Base-by-base conservation (phyloP, 1,140 invertebrate species). In the Sesamia nonagrioides region DNA sequence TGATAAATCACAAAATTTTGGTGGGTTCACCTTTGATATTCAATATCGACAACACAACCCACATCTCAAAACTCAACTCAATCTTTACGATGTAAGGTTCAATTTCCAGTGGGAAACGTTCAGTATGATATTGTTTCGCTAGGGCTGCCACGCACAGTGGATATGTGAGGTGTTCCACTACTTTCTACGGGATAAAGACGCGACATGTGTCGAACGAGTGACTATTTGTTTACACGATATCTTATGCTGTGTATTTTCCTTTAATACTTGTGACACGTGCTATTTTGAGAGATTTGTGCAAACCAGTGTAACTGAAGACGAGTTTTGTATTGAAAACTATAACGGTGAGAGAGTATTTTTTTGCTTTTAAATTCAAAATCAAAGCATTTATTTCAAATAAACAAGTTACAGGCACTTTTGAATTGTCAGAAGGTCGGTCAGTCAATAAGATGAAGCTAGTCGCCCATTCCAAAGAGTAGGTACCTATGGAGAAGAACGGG, bases 1-100 rank as follows among this genome's bases (percentile, higher is more conserved):
- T 60, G 52, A 73, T 73, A 73, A 73, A 73, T 73, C 71, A 73
- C 54, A 13, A 73, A 73, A 73, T 73, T 58, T 73, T 73, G 52
- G 35, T 42, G 27, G 37, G 54, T 73, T 56, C 71, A 73, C 71
- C 71, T 73, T 73, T 17, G 21, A 73, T 73, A 73, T 73, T 73
- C 52, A 73, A 73, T 73, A 73, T 73, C 15, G 50, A 9, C 15
- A 52, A 0, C 27, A 11, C 4, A 27, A 13, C 9, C 3, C 37
- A 27, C 37, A 7, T 8, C 27, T 6, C 15, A 11, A 56, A 42
- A 42, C 15, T 9, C 21, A 58, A 37, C 71, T 40, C 18, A 40
- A 58, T 45, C 1, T 4, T 6, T n/a, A 13, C 0, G 21, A 2
- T 0, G 6, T 73, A 45, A 42, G 48, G 37, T 58, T 58, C 7